These are phyloP conservation scores for Saccostrea cuccullata DNA, from an alignment of 1,140 invertebrate species.

Conservation along the genomic window DNA sequence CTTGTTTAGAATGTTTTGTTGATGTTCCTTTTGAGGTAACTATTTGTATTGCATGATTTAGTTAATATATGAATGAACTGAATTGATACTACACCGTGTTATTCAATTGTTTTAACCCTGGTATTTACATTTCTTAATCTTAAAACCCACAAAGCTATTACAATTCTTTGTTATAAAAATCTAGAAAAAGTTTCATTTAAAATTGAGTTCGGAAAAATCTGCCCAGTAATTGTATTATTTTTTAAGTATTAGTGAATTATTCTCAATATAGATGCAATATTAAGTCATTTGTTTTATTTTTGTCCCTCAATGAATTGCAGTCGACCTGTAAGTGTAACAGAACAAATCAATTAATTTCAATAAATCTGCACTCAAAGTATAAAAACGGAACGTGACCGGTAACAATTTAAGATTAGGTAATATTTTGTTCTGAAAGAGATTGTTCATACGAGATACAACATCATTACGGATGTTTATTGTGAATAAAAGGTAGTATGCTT, in stretches of 20 bases:
- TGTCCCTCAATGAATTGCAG: neutral
- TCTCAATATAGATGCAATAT: neutral
- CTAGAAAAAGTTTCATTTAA: neutral
- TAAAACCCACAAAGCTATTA: neutral
- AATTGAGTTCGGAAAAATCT: neutral
- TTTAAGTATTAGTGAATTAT: neutral
- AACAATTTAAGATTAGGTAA: too few species aligned
- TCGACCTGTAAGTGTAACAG: neutral
- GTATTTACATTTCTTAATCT: neutral
- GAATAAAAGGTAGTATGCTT: neutral
- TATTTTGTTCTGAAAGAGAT: neutral
- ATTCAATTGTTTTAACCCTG: neutral
- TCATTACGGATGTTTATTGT: neutral
- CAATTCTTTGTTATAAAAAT: neutral
- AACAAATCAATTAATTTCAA: conserved; percentile 1
- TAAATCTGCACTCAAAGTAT: neutral
- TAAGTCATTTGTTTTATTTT: neutral
- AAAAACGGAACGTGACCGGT: too few species aligned
- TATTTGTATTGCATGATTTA: neutral
- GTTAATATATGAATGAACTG: neutral
- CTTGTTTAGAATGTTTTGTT: too few species aligned
- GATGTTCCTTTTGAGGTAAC: neutral
- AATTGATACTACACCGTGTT: neutral
- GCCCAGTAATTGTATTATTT: neutral
- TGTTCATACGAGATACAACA: neutral